Evolutionary conservation across 37 sponge, comb jelly and placozoan species (phyloP).

Genomic region (Bolinopsis microptera): DNA sequence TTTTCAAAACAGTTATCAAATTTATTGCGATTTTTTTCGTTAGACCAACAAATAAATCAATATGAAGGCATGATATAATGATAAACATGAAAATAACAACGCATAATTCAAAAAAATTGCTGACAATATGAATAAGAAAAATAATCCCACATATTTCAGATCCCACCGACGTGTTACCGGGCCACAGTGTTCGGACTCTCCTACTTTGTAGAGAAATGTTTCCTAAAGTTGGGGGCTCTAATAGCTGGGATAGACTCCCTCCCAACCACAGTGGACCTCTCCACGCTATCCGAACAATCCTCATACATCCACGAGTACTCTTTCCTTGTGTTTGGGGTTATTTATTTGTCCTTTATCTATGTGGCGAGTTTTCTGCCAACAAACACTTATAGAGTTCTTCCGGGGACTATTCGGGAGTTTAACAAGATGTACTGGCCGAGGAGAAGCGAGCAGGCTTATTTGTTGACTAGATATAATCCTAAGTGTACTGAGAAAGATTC

Average conservation of each 20-base stretch:
- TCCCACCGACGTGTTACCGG: slow-evolving; percentile 7
- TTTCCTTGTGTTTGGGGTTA: slow-evolving; percentile 27
- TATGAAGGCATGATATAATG: no score
- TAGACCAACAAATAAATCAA: no score
- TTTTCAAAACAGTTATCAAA: no score
- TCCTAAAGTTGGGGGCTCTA: not conserved
- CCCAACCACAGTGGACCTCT: not conserved
- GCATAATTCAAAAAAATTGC: no score
- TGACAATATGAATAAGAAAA: no score
- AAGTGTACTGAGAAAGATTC: not conserved
- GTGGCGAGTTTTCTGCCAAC: slow-evolving; percentile 25
- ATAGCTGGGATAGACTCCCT: not conserved
- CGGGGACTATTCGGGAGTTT: not conserved
- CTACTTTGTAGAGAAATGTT: not conserved
- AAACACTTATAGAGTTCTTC: not conserved
- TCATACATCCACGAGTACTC: slow-evolving; percentile 21
- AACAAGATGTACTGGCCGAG: not conserved
- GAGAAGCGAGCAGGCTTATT: not conserved
- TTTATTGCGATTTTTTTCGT: no score
- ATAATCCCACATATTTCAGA: no score
- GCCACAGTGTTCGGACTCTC: not conserved
- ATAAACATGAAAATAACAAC: no score
- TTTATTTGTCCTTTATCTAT: slow-evolving; percentile 17
- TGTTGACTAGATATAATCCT: not conserved
- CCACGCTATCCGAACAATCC: not conserved